Conservation (phyloP, 2,113 vertebrate species). For the Chloropsis cyanopogon region DNA sequence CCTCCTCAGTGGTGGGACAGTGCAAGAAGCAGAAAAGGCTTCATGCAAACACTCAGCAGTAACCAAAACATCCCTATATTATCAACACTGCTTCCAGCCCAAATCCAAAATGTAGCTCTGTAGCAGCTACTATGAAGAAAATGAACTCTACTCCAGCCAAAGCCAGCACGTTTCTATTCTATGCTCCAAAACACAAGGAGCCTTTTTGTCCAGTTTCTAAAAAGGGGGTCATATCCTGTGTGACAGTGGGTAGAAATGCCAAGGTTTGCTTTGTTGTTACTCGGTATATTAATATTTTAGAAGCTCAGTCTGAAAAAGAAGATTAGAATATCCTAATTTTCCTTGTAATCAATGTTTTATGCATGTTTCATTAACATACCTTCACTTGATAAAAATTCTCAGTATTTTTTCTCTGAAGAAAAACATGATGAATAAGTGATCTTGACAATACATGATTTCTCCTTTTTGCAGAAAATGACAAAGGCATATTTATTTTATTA, state of each 20-base stretch:
- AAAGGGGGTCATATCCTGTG: not conserved
- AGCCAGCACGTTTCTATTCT: rapidly evolving
- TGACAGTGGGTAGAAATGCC: not conserved
- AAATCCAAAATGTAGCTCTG: not conserved
- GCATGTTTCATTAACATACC: not conserved
- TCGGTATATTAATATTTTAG: not conserved
- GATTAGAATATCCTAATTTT: not conserved
- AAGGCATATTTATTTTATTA: not conserved
- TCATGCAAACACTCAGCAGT: not conserved
- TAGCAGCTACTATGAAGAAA: not conserved
- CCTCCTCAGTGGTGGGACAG: too few species aligned
- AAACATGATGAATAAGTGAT: not conserved
- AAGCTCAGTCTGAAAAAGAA: not conserved
- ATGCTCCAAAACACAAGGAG: not conserved
- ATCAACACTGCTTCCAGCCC: not conserved
- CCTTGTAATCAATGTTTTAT: not conserved
- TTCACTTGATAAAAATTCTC: not conserved
- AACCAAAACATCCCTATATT: not conserved
- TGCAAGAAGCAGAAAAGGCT: not conserved
- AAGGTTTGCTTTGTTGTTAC: not conserved
- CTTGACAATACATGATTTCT: not conserved
- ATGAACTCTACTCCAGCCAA: not conserved
- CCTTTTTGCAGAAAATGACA: not conserved
- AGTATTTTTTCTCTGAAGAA: not conserved
- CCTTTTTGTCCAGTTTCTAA: not conserved